Evolutionary conservation across 2,797 vertebrate species (phyloP).

Genomic region (Leptoclinus maculatus): DNA sequence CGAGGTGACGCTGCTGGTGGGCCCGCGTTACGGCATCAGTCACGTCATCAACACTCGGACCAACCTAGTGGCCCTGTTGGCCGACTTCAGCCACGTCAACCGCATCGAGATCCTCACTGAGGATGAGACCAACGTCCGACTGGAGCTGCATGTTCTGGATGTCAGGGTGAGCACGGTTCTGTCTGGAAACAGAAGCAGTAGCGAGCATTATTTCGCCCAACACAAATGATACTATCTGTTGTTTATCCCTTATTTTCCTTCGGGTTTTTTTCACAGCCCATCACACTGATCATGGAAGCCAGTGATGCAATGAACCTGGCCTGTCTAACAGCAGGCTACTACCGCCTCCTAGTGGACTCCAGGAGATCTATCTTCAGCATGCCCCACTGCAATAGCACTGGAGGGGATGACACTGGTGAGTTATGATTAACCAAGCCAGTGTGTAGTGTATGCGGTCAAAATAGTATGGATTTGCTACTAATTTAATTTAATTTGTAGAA

Average conservation of each 20-base stretch:
- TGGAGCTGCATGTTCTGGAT: conserved; percentile 97
- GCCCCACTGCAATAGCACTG: conserved; percentile 88
- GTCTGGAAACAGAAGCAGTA: background rate
- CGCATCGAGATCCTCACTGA: conserved; percentile 98
- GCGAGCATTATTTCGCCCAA: fast-evolving
- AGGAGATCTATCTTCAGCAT: conserved; percentile 98
- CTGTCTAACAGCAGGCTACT: conserved; percentile 97
- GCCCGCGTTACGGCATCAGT: conserved; percentile 96
- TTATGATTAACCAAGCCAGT: background rate
- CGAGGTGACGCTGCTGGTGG: conserved; percentile 93
- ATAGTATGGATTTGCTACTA: background rate
- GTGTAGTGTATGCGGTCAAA: background rate
- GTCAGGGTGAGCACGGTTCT: conserved; percentile 87
- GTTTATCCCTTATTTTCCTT: background rate
- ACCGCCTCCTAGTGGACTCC: conserved; percentile 96
- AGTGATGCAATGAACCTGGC: conserved; percentile 99
- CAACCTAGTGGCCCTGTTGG: conserved; percentile 95
- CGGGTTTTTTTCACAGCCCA: conserved; percentile 84
- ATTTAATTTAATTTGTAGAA: background rate
- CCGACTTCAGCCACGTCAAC: conserved; percentile 98
- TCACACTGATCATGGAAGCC: conserved; percentile 97
- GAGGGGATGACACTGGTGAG: conserved; percentile 74
- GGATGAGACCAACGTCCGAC: conserved; percentile 91
- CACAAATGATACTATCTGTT: background rate
- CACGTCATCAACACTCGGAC: conserved; percentile 98